These are phyloP conservation scores for Nomada lathburiana DNA, from an alignment of 2,888 invertebrate species.

Conservation along the genomic window DNA sequence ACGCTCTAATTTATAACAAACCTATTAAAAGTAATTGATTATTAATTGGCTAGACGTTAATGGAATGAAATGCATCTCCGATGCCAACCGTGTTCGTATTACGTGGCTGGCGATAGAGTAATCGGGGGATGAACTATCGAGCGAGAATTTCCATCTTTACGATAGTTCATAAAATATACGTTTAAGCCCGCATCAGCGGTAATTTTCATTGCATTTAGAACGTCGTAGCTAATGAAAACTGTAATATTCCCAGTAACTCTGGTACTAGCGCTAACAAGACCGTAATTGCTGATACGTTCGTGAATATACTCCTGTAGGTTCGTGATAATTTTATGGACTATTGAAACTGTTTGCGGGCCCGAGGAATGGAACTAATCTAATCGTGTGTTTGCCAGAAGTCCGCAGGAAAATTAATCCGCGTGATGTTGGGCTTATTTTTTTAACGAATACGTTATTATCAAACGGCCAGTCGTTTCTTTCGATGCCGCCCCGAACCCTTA, in stretches of 20 bases:
- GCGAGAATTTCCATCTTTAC: not conserved
- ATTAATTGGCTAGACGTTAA: constrained; percentile 22
- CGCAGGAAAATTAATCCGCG: not conserved
- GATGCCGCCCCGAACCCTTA: not conserved
- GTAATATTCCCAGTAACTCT: not conserved
- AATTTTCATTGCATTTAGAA: constrained; percentile 3
- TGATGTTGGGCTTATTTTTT: not conserved
- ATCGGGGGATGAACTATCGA: constrained; percentile 18
- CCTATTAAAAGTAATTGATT: constrained; percentile 31
- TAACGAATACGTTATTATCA: not conserved
- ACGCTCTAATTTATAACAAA: constrained; percentile 21
- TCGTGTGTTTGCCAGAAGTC: too few species aligned
- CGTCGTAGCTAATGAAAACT: not conserved
- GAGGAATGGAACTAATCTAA: not conserved
- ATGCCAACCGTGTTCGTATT: not conserved
- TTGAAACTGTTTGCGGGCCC: not conserved
- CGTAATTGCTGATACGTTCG: not conserved
- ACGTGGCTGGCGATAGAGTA: constrained; percentile 7
- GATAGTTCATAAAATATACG: constrained; percentile 10
- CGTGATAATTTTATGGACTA: not conserved
- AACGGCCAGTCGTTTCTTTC: not conserved
- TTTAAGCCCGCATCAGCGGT: not conserved
- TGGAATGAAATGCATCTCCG: not conserved
- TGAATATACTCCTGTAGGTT: not conserved
- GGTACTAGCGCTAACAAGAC: not conserved